These are phyloP conservation scores for Poeciliopsis gracilis DNA, from an alignment of 2,797 vertebrate genomes.

Conservation along the genomic window DNA sequence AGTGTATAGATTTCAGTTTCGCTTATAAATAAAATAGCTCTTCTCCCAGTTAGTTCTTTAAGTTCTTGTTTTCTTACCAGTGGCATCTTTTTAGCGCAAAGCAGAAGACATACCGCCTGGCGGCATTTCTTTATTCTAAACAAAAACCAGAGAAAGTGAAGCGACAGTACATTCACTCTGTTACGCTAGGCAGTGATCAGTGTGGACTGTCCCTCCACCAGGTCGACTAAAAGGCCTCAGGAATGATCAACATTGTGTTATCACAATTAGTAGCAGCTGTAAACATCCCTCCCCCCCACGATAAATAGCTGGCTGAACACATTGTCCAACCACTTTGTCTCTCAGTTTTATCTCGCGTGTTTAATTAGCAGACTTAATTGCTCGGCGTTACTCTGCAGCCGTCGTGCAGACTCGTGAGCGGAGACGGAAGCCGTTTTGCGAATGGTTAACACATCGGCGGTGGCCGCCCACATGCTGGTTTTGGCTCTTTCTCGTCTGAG, in stretches of 20 bases:
- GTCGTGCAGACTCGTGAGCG: slow-evolving; percentile 4
- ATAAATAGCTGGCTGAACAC: slow-evolving; percentile 9
- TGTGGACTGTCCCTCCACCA: slow-evolving; percentile 13
- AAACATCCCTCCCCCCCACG: slow-evolving; percentile 15
- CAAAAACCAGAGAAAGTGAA: background rate
- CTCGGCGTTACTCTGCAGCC: slow-evolving; percentile 7
- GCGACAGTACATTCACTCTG: background rate
- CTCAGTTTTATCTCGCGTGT: slow-evolving; percentile 46
- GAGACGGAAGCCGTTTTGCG: slow-evolving; percentile 45
- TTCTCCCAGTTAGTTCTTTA: background rate
- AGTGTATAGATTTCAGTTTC: background rate
- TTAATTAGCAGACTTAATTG: slow-evolving; percentile 63
- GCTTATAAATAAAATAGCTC: background rate
- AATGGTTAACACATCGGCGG: slow-evolving; percentile 37
- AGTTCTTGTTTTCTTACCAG: background rate
- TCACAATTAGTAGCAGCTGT: slow-evolving; percentile 30
- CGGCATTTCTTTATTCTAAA: background rate
- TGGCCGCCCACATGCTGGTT: slow-evolving; percentile 45
- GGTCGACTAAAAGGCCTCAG: slow-evolving; percentile 8
- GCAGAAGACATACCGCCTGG: background rate
- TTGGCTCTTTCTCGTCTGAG: slow-evolving; percentile 9
- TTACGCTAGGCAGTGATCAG: slow-evolving; percentile 5
- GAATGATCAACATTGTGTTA: slow-evolving; percentile 44
- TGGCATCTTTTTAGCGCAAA: background rate
- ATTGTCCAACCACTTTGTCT: slow-evolving; percentile 29